Evolutionary conservation across 1,140 invertebrate genomes (phyloP), one percentile per base, ranked within the genome.

Genomic region (Cherax destructor): DNA sequence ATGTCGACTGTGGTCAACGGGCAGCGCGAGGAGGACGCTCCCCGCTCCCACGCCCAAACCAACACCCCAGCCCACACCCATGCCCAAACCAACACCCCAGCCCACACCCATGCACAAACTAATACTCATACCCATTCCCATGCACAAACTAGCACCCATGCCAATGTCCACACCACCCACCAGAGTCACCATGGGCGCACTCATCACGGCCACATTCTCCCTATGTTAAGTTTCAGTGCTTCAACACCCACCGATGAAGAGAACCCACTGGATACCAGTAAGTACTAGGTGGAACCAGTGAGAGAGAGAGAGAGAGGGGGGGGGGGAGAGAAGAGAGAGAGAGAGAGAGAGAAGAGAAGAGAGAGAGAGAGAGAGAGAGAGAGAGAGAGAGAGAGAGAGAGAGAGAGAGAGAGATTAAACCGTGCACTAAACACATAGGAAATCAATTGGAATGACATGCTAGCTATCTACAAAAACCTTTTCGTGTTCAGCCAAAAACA

Each of bases 211-310:
- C 88, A 91, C 89, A 91, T 91, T n/a, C 77, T 91, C 0, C 89
- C 89, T 24, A 91, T 79, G 72, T 74, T 91, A 2, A 85, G 83
- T 61, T 85, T 91, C 81, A 91, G 89, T 24, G 89, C 89, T 56
- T 91, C 89, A 13, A 91, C 89, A 24, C 89, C 89, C 76, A 91
- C 89, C 0, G 89, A 91, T 49, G 89, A 91, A n/a, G 89, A 91
- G 6, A 80, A 91, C 65, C 89, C 89, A n/a, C 11, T 91, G 59
- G 89, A 84, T 50, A 78, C n/a, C 21, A 65, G 85, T 86, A n/a
- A 77, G 84, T 41, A 41, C n/a, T 65, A 5, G 47, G 50, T 16
- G 50, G 72, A 24, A 69, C 52, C 6, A 56, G 52, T 9, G 0
- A 56, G 52, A 56, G 52, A 56, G 30, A 52, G 21, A 21, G 49